Percentiles rank a stretch among this genome's conserved stretches.
These are phyloP conservation scores for Sebastes vulpes DNA, from an alignment of 2,797 vertebrate genomes.

Conservation along the genomic window DNA sequence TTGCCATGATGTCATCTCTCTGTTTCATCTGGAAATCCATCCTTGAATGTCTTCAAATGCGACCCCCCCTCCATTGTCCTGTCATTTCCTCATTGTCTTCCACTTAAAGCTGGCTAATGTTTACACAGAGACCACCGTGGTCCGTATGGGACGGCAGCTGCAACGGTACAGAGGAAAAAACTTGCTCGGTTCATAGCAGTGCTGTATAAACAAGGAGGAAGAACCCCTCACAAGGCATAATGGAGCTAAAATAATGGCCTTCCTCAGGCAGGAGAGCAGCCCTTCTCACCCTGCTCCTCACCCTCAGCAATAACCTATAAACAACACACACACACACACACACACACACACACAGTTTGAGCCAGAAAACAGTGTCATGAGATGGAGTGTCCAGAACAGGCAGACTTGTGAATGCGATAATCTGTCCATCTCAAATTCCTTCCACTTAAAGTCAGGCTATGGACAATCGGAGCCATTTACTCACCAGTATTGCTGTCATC, in stretches of 20 bases:
- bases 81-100: slow-evolving; percentile 83
- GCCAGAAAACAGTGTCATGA: slow-evolving; percentile 70
- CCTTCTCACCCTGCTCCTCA: slow-evolving; percentile 58
- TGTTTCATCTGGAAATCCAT: slow-evolving; percentile 80
- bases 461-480: slow-evolving; percentile 83
- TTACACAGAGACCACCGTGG: slow-evolving; percentile 79
- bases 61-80: slow-evolving; percentile 42
- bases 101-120: slow-evolving; percentile 76
- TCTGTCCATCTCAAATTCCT: slow-evolving; percentile 82
- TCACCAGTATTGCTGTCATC: slow-evolving; percentile 75
- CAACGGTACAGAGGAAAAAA: slow-evolving; percentile 50
- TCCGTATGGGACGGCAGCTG: slow-evolving; percentile 73
- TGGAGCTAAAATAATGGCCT: slow-evolving; percentile 48
- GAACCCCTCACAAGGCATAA: slow-evolving; percentile 37
- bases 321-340: slow-evolving; percentile 40
- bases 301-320: slow-evolving; percentile 64
- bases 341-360: slow-evolving; percentile 27
- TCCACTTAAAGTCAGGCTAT: slow-evolving; percentile 74
- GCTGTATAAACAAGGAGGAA: slow-evolving; percentile 72
- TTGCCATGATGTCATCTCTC: slow-evolving; percentile 84
- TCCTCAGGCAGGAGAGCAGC: slow-evolving; percentile 48
- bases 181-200: slow-evolving; percentile 52
- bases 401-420: slow-evolving; percentile 75
- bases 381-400: slow-evolving; percentile 67
- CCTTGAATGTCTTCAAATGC: slow-evolving; percentile 75